phyloP scores from a whole-genome alignment of 2,888 invertebrate genomes.

The Coleophora deauratella region DNA sequence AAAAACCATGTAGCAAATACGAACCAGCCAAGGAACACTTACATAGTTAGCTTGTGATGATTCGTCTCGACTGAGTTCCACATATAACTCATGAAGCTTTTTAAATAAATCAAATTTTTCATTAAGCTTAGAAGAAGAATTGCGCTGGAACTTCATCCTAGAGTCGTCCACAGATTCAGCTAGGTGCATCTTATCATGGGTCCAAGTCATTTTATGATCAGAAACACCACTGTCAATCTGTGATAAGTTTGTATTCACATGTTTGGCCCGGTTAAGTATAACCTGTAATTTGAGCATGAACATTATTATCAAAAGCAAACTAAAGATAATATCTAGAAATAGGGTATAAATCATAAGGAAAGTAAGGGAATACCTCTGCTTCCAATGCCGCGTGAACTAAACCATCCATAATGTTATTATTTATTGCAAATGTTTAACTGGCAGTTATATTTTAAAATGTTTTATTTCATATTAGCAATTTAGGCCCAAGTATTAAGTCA shows the following conservation, averaged over 20 bases:
- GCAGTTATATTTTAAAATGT: constrained; percentile 51
- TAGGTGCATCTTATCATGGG: constrained; percentile 66
- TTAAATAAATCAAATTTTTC: constrained; percentile 69
- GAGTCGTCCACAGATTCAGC: constrained; percentile 66
- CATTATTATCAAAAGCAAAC: constrained; percentile 12
- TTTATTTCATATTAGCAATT: constrained; percentile 62
- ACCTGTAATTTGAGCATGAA: constrained; percentile 42
- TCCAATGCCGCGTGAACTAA: constrained; percentile 75
- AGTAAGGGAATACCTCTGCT: constrained; percentile 64
- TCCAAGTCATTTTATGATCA: constrained; percentile 73
- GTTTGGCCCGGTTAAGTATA: constrained; percentile 67
- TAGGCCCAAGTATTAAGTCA: constrained; percentile 69
- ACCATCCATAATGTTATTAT: constrained; percentile 74
- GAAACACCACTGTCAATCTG: constrained; percentile 63
- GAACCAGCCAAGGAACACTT: no score
- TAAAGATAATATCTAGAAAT: constrained; percentile 16
- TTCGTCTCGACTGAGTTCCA: constrained; percentile 64
- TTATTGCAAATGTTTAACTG: constrained; percentile 59
- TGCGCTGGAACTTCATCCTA: constrained; percentile 63
- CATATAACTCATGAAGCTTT: constrained; percentile 66
- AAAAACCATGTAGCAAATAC: no score
- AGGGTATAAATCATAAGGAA: constrained; percentile 35
- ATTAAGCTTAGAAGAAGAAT: constrained; percentile 47
- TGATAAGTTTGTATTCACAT: constrained; percentile 63
- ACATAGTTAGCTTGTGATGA: constrained; percentile 59